Evolutionary conservation across 2,113 vertebrate species (phyloP), one percentile per base, ranked within the genome.

Genomic region (Dasyurus viverrinus): DNA sequence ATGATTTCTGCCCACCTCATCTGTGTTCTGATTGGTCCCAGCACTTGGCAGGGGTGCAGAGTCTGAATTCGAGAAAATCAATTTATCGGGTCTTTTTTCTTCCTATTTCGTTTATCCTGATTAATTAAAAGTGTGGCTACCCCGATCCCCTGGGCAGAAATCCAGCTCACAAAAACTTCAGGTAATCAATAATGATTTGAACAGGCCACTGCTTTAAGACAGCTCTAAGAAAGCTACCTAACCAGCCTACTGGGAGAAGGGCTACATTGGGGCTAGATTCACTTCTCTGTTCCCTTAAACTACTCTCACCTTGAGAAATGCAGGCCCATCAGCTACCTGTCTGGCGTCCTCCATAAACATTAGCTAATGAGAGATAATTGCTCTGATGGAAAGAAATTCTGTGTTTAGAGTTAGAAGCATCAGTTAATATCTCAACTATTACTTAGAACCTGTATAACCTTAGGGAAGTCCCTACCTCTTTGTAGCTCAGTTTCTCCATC

Each of bases 101-200:
- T 84, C 68, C 19, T 84, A 84, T 84, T 84, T 84, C n/a, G n/a
- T 84, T 84, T 84, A 84, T 42, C 68, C n/a, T 84, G 68, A 42
- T 84, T 84, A 84, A 84, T 84, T 84, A 84, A 84, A 84, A 84
- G 68, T 84, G n/a, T 42, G n/a, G 68, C 68, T 84, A 84, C n/a
- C 22, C 68, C 42, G 68, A n/a, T 84, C 68, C 68, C 68, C 68
- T 84, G 68, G n/a, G 68, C 68, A 84, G 68, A 84, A 84, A 84
- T 42, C 68, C 68, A 84, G 42, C 68, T 84, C n/a, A 84, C 68
- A 84, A 84, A 84, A 84, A 84, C 68, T 84, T 84, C 68, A 84
- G 68, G 68, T 84, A 84, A 84, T 84, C 68, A 84, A 84, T 84
- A 84, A 42, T 84, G n/a, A 84, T 42, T 84, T 84, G 68, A 84